Conservation (phyloP, 2,113 vertebrate genomes). For the Triplophysa tibetana region DNA sequence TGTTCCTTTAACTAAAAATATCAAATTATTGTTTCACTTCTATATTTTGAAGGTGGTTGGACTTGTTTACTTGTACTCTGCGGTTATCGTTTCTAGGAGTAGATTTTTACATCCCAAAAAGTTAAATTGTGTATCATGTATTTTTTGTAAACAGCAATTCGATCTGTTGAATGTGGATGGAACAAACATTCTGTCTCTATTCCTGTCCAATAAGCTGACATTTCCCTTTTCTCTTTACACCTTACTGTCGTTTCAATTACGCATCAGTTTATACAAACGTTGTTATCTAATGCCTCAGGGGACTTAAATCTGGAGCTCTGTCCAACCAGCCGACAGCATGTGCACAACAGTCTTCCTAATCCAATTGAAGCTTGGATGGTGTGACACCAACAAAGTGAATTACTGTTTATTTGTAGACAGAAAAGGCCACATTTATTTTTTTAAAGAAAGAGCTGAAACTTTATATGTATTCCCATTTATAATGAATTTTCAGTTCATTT, state of each 20-base stretch:
- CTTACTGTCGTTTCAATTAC: constrained; percentile 14
- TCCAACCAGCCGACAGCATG: constrained; percentile 2
- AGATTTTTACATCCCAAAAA: neutral
- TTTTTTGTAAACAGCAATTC: neutral
- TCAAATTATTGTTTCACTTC: no score
- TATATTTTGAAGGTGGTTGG: neutral
- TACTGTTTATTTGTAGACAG: constrained; percentile 12
- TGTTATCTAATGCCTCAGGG: constrained; percentile 22
- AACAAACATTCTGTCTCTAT: neutral
- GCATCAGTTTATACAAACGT: constrained; percentile 1
- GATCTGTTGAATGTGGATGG: constrained; percentile 8
- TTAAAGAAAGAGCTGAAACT: neutral
- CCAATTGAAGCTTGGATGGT: constrained; percentile 10
- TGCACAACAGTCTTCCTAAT: constrained; percentile 26
- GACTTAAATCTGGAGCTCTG: neutral
- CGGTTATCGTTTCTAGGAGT: neutral
- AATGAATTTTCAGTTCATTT: no score
- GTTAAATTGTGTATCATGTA: neutral
- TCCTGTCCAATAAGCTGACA: constrained; percentile 23
- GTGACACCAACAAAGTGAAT: constrained; percentile 22
- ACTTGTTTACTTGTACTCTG: neutral
- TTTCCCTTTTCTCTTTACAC: neutral
- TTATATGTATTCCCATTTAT: neutral
- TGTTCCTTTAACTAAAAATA: no score
- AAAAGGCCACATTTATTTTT: neutral